Percentiles rank a stretch among this genome's conserved stretches.
These are phyloP conservation scores for Sipha maydis DNA, from an alignment of 2,888 invertebrate genomes.

Conservation along the genomic window DNA sequence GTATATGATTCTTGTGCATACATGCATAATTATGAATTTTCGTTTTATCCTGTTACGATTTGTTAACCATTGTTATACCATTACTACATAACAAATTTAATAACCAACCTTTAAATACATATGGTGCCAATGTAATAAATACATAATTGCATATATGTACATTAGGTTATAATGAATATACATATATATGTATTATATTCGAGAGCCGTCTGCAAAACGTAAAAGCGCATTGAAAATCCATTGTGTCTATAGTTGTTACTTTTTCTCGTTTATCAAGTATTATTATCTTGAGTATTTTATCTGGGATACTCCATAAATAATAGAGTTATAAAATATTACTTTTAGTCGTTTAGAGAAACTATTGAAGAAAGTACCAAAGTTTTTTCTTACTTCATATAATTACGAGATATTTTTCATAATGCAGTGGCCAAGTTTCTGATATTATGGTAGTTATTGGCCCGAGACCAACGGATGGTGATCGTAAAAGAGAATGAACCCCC, in stretches of 20 bases:
- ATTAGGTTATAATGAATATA: background rate
- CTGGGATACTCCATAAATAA: conserved; percentile 22
- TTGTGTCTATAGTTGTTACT: background rate
- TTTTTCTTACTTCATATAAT: conserved; percentile 39
- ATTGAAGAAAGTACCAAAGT: conserved; percentile 52
- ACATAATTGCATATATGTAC: too few species aligned
- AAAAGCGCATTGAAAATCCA: background rate
- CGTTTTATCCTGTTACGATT: background rate
- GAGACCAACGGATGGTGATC: conserved; percentile 57
- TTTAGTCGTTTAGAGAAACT: conserved; percentile 27
- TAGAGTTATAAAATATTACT: conserved; percentile 34
- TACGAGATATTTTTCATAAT: conserved; percentile 54
- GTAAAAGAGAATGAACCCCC: conserved; percentile 57
- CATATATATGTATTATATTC: background rate
- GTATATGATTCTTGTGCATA: background rate
- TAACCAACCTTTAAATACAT: background rate
- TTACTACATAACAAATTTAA: conserved; percentile 11
- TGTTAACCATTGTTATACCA: conserved; percentile 12
- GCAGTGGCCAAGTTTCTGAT: conserved; percentile 51
- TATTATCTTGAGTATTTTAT: background rate
- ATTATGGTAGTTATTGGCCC: conserved; percentile 51
- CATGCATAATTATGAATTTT: background rate
- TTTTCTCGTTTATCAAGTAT: conserved; percentile 37
- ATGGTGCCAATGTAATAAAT: background rate
- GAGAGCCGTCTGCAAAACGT: background rate